phyloP scores from a whole-genome alignment of 1,140 invertebrate species.

The Mycetomoellerius zeteki region DNA sequence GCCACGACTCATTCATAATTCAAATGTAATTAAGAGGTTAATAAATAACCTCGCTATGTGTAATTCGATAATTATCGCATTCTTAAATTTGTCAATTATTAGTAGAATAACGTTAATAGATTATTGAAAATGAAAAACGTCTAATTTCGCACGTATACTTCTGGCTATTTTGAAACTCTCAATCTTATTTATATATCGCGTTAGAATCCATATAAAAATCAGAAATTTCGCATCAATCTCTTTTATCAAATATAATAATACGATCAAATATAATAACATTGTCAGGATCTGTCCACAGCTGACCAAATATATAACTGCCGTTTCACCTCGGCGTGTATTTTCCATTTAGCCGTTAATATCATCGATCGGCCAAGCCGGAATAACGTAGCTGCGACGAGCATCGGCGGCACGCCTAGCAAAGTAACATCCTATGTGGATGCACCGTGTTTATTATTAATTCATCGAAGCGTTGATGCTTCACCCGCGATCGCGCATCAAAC shows the following conservation, averaged over 20 bases:
- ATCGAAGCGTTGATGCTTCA: slow-evolving; percentile 61
- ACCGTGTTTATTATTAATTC: slow-evolving; percentile 73
- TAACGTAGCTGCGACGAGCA: slow-evolving; percentile 18
- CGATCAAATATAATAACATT: slow-evolving; percentile 26
- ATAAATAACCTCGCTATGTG: background rate
- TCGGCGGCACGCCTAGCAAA: slow-evolving; percentile 40
- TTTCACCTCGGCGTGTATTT: slow-evolving; percentile 58
- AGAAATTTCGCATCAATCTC: background rate
- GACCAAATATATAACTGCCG: slow-evolving; percentile 61
- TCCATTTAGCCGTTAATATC: slow-evolving; percentile 72
- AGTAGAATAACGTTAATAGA: background rate
- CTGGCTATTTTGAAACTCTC: slow-evolving; percentile 24
- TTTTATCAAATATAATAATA: slow-evolving; percentile 23
- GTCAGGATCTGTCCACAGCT: slow-evolving; percentile 39
- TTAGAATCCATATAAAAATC: background rate
- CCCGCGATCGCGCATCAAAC: slow-evolving; percentile 62
- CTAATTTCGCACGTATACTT: background rate
- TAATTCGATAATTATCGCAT: background rate
- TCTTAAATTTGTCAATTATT: background rate
- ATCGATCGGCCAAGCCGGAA: slow-evolving; percentile 61
- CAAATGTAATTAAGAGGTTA: background rate
- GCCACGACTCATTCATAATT: background rate
- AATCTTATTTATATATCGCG: slow-evolving; percentile 20
- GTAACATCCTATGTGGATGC: slow-evolving; percentile 43
- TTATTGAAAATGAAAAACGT: background rate